Evolutionary conservation across 2,888 invertebrate genomes (phyloP).

Genomic region (Callosobruchus maculatus): DNA sequence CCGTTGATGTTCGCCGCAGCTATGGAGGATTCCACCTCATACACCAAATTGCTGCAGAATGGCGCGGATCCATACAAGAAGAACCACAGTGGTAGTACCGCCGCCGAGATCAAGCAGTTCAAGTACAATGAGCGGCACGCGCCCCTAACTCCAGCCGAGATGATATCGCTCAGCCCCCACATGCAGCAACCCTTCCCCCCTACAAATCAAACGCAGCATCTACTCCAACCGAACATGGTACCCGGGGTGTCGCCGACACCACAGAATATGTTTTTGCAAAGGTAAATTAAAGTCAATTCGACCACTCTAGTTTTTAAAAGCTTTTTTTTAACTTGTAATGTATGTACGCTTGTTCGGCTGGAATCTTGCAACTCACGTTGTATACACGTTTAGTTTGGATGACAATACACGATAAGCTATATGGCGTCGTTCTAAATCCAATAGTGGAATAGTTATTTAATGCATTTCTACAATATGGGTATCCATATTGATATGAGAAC

Average conservation of each 20-base stretch:
- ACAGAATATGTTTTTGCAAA: background rate
- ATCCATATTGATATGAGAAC: no score
- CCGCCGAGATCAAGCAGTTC: constrained; percentile 27
- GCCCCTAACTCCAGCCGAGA: constrained; percentile 11
- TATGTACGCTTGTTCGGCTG: no score
- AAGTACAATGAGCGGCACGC: constrained; percentile 8
- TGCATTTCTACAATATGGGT: no score
- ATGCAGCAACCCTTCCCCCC: constrained; percentile 2
- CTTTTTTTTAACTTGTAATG: no score
- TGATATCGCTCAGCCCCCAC: constrained; percentile 14
- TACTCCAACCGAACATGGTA: background rate
- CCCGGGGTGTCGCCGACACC: background rate
- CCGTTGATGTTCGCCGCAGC: constrained; percentile 43
- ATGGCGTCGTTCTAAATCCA: no score
- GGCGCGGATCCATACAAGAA: constrained; percentile 29
- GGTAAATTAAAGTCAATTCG: no score
- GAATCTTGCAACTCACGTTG: no score
- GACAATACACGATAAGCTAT: no score
- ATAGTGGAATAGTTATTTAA: no score
- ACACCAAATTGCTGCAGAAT: constrained; percentile 27
- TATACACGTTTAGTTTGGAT: no score
- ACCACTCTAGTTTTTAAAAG: no score
- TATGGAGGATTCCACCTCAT: constrained; percentile 31
- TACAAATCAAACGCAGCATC: background rate
- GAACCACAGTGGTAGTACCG: constrained; percentile 31